phyloP scores from a whole-genome alignment of 2,797 vertebrate species.

The Agapornis canus region DNA sequence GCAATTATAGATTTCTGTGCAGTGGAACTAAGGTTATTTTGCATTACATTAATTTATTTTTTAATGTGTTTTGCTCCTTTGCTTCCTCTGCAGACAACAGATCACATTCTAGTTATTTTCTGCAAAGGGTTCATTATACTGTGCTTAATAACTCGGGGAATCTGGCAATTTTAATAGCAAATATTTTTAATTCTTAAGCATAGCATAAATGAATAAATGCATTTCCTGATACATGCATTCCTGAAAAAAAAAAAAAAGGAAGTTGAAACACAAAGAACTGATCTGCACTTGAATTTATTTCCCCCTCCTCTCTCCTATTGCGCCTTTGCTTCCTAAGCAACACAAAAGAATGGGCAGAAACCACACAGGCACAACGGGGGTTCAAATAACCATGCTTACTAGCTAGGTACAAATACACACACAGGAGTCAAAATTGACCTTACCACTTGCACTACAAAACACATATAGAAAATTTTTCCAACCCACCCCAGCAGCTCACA shows the following conservation, averaged over 20 bases:
- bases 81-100: conserved; percentile 54
- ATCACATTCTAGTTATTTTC: conserved; percentile 65
- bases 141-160: conserved; percentile 55
- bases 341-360: neutral
- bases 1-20: conserved; percentile 48
- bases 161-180: conserved; percentile 32
- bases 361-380: neutral
- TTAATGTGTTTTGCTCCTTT: conserved; percentile 52
- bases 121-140: conserved; percentile 54
- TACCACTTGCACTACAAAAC: neutral
- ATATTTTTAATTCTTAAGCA: conserved; percentile 28
- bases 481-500: neutral
- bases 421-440: neutral
- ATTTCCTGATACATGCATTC: neutral
- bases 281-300: neutral
- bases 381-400: neutral
- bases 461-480: neutral
- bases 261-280: neutral
- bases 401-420: neutral
- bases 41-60: conserved; percentile 59
- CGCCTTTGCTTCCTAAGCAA: neutral
- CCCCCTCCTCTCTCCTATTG: neutral
- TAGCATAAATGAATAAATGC: neutral
- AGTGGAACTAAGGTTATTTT: conserved; percentile 46
- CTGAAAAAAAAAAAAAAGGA: neutral